Evolutionary conservation across 2,113 vertebrate species (phyloP).

Genomic region (Hemibagrus wyckioides): DNA sequence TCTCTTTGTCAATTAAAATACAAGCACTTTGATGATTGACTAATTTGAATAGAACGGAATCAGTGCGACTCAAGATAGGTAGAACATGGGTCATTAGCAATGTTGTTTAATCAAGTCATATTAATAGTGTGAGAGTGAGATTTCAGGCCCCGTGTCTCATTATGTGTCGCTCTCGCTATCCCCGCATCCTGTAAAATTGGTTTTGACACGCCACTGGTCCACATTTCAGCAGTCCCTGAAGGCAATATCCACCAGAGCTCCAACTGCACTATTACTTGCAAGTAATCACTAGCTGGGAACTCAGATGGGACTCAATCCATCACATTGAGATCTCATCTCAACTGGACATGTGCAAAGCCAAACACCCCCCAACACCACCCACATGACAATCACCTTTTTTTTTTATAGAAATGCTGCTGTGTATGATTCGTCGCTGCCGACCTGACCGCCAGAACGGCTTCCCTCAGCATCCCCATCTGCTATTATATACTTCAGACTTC

Average conservation of each 20-base stretch:
- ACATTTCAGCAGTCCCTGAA: not conserved
- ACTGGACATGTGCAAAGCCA: slow-evolving; percentile 43
- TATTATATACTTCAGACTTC: slow-evolving; percentile 38
- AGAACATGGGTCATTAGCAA: not conserved
- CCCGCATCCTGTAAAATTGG: not conserved
- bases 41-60: not conserved
- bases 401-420: slow-evolving; percentile 50
- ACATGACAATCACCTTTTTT: slow-evolving; percentile 21
- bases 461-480: slow-evolving; percentile 1
- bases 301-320: slow-evolving; percentile 49
- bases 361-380: not conserved
- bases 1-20: not conserved
- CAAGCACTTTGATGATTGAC: not conserved
- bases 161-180: not conserved
- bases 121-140: not conserved
- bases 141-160: not conserved
- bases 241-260: slow-evolving; percentile 20
- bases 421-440: slow-evolving; percentile 57
- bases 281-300: slow-evolving; percentile 43
- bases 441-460: slow-evolving; percentile 34
- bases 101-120: not conserved
- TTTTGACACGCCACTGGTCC: not conserved
- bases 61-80: not conserved
- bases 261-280: slow-evolving; percentile 11
- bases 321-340: slow-evolving; percentile 57